Evolutionary conservation across 1,140 invertebrate genomes (phyloP), one percentile per base, ranked within the genome.

Genomic region (Drosophila arawakana): DNA sequence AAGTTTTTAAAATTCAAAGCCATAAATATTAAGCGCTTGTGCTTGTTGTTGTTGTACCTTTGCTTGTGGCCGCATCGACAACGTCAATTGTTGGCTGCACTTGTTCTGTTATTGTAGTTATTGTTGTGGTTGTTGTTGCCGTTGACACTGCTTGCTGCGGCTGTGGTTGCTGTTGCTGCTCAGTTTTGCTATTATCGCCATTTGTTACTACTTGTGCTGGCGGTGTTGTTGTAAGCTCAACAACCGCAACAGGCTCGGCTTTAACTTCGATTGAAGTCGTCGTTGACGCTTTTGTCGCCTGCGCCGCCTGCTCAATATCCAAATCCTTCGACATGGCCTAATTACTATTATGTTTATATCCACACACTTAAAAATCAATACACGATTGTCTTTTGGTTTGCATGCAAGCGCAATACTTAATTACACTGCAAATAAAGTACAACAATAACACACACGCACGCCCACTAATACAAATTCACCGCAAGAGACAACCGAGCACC

Each of bases 251-350:
- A 65, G 81, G 67, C 70, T 78, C 75, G 18, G 77, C 60, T 66
- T 81, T 81, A n/a, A 70, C 58, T 62, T 85, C 82, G 15, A 63
- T 72, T 3, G 68, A 39, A 8, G 71, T 76, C 39, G 61, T 46
- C 43, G 72, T 49, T 47, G 18, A 44, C 37, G 66, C 49, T 10
- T 59, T 9, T 18, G 50, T 67, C 50, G 50, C 65, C 65, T 68
- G 71, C 10, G 55, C 46, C 46, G 84, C 84, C 80, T 89, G 84
- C 67, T 88, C 84, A 46, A 88, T 57, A 61, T 89, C 78, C 63
- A 80, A 49, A 41, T 85, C 77, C 80, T 89, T 88, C 43, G 83
- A 80, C 83, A 88, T 86, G 39, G 18, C n/a, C 25, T 30, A 35
- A 25, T 52, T 3, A 41, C 58, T 57, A 60, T 37, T 55, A 8